Evolutionary conservation across 1,140 invertebrate species (phyloP).

Genomic region (Anastrepha obliqua): DNA sequence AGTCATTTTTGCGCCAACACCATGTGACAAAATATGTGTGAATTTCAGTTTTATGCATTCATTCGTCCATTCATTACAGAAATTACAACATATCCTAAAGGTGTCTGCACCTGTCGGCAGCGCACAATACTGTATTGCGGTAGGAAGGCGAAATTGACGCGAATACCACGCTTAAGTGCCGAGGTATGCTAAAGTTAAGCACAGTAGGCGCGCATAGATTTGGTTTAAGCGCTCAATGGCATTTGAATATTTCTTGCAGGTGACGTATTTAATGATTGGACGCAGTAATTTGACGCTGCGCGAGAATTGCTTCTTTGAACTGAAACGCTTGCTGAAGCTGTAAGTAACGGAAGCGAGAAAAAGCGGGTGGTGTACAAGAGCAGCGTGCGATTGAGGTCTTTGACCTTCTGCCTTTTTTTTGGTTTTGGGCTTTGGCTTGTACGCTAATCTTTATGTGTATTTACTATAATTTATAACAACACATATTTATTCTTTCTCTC

Average conservation of each 20-base stretch:
- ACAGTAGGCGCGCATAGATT: not conserved
- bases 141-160: conserved; percentile 62
- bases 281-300: conserved; percentile 66
- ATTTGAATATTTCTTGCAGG: conserved; percentile 55
- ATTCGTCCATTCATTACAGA: conserved; percentile 56
- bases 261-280: conserved; percentile 67
- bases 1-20: too few species aligned
- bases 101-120: conserved; percentile 62
- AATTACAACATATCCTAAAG: conserved; percentile 69
- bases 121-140: conserved; percentile 67
- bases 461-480: not conserved
- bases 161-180: conserved; percentile 63
- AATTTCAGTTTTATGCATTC: not conserved
- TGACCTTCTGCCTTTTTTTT: not conserved
- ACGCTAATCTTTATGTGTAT: not conserved
- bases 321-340: conserved; percentile 65
- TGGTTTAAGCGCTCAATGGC: not conserved
- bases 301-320: conserved; percentile 62
- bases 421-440: not conserved
- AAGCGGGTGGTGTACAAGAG: not conserved
- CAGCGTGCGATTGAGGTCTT: not conserved
- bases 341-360: conserved; percentile 63
- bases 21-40: too few species aligned
- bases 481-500: not conserved
- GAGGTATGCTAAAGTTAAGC: conserved; percentile 60